These are phyloP conservation scores for Plebejus melissa DNA, from an alignment of 2,888 invertebrate species.

Conservation along the genomic window DNA sequence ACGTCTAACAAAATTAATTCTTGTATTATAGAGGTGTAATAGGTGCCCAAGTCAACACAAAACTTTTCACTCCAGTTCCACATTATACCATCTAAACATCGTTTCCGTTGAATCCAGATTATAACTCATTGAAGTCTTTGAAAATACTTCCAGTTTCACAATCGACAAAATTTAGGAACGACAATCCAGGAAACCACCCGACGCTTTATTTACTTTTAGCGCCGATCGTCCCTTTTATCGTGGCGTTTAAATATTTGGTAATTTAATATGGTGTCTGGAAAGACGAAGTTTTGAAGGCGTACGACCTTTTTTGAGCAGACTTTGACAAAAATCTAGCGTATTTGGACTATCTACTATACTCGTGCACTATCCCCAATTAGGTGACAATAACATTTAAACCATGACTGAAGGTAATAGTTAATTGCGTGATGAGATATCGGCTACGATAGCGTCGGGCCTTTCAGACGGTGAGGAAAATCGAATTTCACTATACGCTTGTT, in stretches of 20 bases:
- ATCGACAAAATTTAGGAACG: not conserved
- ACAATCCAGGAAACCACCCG: not conserved
- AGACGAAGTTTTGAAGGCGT: not conserved
- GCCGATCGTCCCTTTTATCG: constrained; percentile 13
- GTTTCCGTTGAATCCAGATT: constrained; percentile 3
- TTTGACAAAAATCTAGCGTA: not conserved
- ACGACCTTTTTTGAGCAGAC: not conserved
- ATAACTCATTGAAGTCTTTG: not conserved
- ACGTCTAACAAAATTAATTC: too few species aligned
- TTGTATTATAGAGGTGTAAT: not conserved
- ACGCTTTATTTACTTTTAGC: constrained; percentile 6
- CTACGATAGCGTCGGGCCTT: not conserved
- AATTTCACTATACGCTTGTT: not conserved
- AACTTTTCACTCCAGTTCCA: not conserved
- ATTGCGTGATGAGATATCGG: constrained; percentile 12
- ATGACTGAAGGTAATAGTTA: constrained; percentile 10
- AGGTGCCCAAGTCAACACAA: not conserved
- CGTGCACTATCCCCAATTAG: not conserved
- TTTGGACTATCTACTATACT: too few species aligned
- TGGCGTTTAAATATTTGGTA: not conserved
- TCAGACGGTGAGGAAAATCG: not conserved
- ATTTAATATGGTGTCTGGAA: not conserved
- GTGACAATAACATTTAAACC: not conserved
- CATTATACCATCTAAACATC: not conserved
- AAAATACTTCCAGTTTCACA: constrained; percentile 12